A percentile compares a stretch with the other conserved stretches of the same genome.
These are phyloP conservation scores for Bombus waltoni DNA, from an alignment of 1,140 invertebrate species.

Conservation along the genomic window DNA sequence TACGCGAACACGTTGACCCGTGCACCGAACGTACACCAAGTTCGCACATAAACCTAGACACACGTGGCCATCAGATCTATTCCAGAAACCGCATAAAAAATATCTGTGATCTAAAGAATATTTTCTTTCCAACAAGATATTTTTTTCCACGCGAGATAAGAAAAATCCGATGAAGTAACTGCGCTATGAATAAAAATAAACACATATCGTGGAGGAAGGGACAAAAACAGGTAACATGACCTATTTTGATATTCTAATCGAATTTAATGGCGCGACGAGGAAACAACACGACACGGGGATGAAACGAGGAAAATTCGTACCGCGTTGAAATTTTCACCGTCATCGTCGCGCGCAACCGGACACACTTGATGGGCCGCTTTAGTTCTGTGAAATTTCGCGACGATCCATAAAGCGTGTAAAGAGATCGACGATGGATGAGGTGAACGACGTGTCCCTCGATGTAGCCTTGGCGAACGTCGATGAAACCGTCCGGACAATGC, in stretches of 20 bases:
- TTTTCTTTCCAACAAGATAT: background rate
- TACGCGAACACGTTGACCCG: background rate
- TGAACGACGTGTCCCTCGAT: conserved; percentile 1
- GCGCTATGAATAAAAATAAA: conserved; percentile 21
- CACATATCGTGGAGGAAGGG: background rate
- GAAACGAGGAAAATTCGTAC: conserved; percentile 60
- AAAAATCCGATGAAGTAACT: background rate
- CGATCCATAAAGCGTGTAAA: background rate
- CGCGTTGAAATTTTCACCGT: conserved; percentile 79
- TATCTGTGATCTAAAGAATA: background rate
- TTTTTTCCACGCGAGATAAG: background rate
- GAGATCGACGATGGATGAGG: no score
- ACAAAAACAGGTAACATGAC: background rate
- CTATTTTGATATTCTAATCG: conserved; percentile 17
- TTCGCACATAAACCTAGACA: background rate
- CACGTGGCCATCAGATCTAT: background rate
- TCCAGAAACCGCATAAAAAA: background rate
- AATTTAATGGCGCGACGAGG: background rate
- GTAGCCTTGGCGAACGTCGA: background rate
- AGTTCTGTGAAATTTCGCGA: background rate
- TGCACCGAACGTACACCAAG: background rate
- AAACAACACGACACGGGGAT: background rate
- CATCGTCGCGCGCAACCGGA: conserved; percentile 58
- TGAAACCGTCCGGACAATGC: conserved; percentile 32
- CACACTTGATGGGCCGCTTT: background rate